Percentiles rank a stretch among this genome's conserved stretches.
Evolutionary conservation across 30 jellyfish, hydroid and myxozoan species (phyloP).

Genomic region (Aurelia sp.): DNA sequence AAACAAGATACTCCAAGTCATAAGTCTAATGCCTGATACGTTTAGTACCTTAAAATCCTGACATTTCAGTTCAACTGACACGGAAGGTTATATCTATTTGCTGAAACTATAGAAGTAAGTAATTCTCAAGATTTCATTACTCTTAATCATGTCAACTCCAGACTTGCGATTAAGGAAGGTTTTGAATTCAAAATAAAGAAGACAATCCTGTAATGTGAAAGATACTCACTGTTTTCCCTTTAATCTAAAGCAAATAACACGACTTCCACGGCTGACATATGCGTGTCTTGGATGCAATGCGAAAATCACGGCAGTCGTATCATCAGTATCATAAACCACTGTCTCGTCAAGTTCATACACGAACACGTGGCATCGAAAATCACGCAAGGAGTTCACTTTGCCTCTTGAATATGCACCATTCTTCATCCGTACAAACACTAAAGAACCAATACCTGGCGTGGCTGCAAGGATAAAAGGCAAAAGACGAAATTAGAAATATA

Average conservation of each 20-base stretch:
- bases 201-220: not conserved
- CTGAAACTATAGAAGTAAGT: too few species aligned
- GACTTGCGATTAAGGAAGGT: too few species aligned
- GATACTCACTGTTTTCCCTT: conserved; percentile 71
- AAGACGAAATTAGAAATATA: not conserved
- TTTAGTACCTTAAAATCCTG: too few species aligned
- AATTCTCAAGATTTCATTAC: too few species aligned
- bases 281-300: conserved; percentile 82
- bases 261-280: conserved; percentile 57
- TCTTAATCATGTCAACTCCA: too few species aligned
- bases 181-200: too few species aligned
- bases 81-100: too few species aligned
- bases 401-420: conserved; percentile 92
- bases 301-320: conserved; percentile 85
- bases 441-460: conserved; percentile 90
- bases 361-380: conserved; percentile 66
- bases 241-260: conserved; percentile 68
- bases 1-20: too few species aligned
- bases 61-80: too few species aligned
- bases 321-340: conserved; percentile 85
- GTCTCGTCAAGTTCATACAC: conserved; percentile 75
- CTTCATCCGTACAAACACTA: conserved; percentile 87
- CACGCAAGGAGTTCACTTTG: conserved; percentile 67
- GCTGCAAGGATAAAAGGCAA: conserved; percentile 16
- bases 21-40: too few species aligned